phyloP scores from a whole-genome alignment of 2,797 vertebrate species.

The Lacerta agilis region DNA sequence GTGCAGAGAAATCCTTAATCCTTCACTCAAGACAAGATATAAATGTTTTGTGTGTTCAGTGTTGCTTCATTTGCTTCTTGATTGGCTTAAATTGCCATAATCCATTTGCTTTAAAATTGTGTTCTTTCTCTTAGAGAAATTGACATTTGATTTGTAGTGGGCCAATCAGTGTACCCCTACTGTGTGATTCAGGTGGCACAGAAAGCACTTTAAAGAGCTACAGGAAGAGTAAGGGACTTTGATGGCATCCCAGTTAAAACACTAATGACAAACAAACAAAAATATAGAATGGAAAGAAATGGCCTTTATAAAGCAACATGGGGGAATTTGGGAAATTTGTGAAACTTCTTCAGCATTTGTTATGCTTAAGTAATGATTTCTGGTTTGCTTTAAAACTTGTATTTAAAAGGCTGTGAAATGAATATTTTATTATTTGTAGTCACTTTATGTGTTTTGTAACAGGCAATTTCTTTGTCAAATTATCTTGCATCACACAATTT shows the following conservation, averaged over 20 bases:
- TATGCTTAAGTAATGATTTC: neutral
- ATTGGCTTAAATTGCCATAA: neutral
- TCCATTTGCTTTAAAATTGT: slow-evolving; percentile 21
- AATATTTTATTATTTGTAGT: neutral
- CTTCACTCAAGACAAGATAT: neutral
- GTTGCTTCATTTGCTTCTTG: slow-evolving; percentile 26
- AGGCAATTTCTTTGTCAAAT: slow-evolving; percentile 19
- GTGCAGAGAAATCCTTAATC: neutral
- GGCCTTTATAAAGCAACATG: neutral
- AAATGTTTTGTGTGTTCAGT: slow-evolving; percentile 4
- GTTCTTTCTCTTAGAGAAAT: slow-evolving; percentile 27
- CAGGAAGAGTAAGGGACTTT: neutral
- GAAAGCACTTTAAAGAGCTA: slow-evolving; percentile 17
- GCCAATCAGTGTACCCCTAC: neutral
- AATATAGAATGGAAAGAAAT: neutral
- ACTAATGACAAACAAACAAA: slow-evolving; percentile 27
- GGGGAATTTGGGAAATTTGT: neutral
- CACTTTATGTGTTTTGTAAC: neutral
- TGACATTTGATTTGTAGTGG: slow-evolving; percentile 1
- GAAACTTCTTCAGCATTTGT: neutral
- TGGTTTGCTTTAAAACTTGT: slow-evolving; percentile 2
- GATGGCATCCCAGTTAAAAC: neutral
- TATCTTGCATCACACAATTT: neutral
- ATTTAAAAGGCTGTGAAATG: neutral
- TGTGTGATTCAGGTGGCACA: fast-evolving